A percentile compares a stretch with the other conserved stretches of the same genome.
phyloP scores from a whole-genome alignment of 1,140 invertebrate genomes.

The Bombus balteatus region DNA sequence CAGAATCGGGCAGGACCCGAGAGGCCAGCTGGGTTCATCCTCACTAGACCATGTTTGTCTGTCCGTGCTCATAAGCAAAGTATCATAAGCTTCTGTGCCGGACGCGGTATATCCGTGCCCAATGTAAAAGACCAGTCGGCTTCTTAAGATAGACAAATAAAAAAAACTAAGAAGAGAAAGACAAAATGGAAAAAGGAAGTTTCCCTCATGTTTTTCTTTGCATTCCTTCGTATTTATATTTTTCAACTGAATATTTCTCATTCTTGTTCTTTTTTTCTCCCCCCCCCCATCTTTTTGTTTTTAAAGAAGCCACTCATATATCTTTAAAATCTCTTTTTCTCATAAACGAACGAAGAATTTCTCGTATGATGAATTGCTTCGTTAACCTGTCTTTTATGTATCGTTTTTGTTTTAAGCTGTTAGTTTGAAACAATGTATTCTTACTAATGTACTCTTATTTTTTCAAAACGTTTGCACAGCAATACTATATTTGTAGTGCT shows the following conservation, averaged over 20 bases:
- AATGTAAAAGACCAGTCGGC: conserved; percentile 58
- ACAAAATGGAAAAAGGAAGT: conserved; percentile 62
- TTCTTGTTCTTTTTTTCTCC: conserved; percentile 13
- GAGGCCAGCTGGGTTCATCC: conserved; percentile 82
- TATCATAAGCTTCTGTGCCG: conserved; percentile 62
- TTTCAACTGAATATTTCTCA: conserved; percentile 22
- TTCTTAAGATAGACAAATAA: conserved; percentile 45
- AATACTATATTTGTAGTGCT: neutral
- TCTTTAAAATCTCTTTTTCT: neutral
- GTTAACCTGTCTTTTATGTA: neutral
- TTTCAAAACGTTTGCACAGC: neutral
- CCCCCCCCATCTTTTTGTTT: conserved; percentile 16
- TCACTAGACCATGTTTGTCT: conserved; percentile 79
- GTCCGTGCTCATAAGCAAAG: conserved; percentile 68
- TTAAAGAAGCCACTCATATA: conserved; percentile 8
- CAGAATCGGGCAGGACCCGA: conserved; percentile 78
- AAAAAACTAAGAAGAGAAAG: conserved; percentile 36
- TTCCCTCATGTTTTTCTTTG: conserved; percentile 36
- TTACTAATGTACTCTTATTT: neutral
- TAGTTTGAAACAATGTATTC: conserved; percentile 6
- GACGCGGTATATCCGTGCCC: conserved; percentile 49
- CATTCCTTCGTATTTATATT: conserved; percentile 18
- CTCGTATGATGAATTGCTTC: neutral
- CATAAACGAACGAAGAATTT: conserved; percentile 16
- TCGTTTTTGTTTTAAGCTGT: conserved; percentile 24